Evolutionary conservation across 2,113 vertebrate species (phyloP).

Genomic region (Nerophis ophidion): DNA sequence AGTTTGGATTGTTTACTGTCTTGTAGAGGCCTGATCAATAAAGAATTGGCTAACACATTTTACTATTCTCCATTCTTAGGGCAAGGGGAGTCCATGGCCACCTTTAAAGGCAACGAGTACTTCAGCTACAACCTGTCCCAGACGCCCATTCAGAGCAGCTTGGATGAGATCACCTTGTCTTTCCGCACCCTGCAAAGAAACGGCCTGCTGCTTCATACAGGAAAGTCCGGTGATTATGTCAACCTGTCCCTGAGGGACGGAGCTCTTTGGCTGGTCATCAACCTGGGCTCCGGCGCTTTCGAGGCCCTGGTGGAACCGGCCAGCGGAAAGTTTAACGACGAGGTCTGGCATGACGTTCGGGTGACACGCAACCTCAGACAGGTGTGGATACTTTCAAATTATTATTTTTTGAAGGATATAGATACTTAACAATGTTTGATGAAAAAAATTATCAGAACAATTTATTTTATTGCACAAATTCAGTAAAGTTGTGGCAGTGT

Average conservation of each 20-base stretch:
- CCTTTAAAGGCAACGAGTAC: constrained; percentile 91
- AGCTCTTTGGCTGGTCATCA: constrained; percentile 93
- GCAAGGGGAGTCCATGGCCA: constrained; percentile 88
- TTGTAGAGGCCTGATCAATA: neutral
- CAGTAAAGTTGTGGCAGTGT: too few species aligned
- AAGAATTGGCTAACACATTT: constrained; percentile 30
- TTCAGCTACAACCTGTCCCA: constrained; percentile 97
- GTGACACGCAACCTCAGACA: constrained; percentile 94
- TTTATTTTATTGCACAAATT: too few species aligned
- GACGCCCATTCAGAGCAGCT: constrained; percentile 93
- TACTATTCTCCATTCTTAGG: constrained; percentile 62
- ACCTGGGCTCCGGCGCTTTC: constrained; percentile 91
- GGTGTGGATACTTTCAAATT: constrained; percentile 62
- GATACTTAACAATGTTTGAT: too few species aligned
- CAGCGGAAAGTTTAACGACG: constrained; percentile 90
- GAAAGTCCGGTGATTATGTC: constrained; percentile 89
- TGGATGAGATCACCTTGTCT: constrained; percentile 92
- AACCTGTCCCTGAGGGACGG: constrained; percentile 91
- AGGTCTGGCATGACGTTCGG: constrained; percentile 86
- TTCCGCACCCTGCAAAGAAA: constrained; percentile 91
- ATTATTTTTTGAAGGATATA: neutral
- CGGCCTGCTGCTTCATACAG: constrained; percentile 91
- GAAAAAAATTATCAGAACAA: too few species aligned
- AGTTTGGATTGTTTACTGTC: constrained; percentile 2
- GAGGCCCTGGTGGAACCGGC: constrained; percentile 92